Evolutionary conservation across 35 echinoderm and acorn worm species (phyloP), one percentile per base, ranked within the genome.

Genomic region (Chiridota heheva): DNA sequence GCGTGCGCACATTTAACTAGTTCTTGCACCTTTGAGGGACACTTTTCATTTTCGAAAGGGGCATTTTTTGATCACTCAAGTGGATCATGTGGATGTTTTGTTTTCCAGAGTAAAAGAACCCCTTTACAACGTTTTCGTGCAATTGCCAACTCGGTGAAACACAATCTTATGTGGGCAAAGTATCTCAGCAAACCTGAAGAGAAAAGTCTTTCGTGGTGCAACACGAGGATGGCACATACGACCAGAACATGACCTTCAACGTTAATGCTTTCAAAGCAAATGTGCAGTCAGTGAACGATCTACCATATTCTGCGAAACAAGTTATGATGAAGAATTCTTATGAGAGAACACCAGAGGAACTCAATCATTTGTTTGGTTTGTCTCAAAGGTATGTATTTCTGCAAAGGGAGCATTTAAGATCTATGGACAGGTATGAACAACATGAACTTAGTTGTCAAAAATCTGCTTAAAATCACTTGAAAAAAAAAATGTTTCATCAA

Each of bases 251-350:
- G 58, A 98, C 95, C 26, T 98, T 98, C 60, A 87, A 98, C 44
- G 95, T 91, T 17, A 91, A 79, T 43, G 84, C 89, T 12, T 98
- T 91, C 76, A 98, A 98, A 55, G 73, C 95, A 5, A 98, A 98
- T 67, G 89, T 98, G 32, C 95, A 98, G 55, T 80, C 95, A 5
- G 45, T 92, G 39, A 82, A 55, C 36, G 47, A 72, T 2, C 59
- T 98, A 1, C 86, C 88, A 5, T 31, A 63, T 6, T 4, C 41
- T 6, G 87, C 76, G 40, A 91, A 98, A 69, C 73, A 72, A 4
- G 88, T 91, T 31, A 76, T 98, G 70, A 62, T 36, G 4, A 91
- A 88, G 60, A 87, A 91, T 40, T 69, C 84, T 0, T 98, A 89
- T 88, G 85, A 86, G 65, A 74, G 95, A 15, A 62, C 72, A 15